These are phyloP conservation scores for Amazona guildingii DNA, from an alignment of 2,113 vertebrate species.

Conservation along the genomic window DNA sequence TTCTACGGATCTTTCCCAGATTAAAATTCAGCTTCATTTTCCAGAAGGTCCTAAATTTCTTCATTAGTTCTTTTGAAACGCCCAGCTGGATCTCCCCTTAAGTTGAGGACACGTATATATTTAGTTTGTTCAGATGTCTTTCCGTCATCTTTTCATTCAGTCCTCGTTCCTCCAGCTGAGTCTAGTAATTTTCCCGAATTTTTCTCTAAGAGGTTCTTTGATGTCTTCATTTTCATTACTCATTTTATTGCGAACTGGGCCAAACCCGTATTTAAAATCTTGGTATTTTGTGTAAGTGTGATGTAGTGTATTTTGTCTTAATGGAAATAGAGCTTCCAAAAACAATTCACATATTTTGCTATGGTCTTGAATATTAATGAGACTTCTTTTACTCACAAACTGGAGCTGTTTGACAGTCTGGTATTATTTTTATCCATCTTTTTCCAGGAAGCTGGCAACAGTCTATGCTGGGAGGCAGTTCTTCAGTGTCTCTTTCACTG, in stretches of 20 bases:
- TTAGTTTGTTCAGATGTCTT: conserved; percentile 41
- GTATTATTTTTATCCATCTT: conserved; percentile 61
- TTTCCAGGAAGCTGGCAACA: conserved; percentile 52
- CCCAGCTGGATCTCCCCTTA: background rate
- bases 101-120: background rate
- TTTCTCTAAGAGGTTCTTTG: conserved; percentile 29
- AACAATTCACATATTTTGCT: conserved; percentile 52
- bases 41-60: conserved; percentile 1
- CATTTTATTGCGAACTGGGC: conserved; percentile 15
- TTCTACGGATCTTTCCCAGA: background rate
- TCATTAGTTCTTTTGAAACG: background rate
- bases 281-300: conserved; percentile 20
- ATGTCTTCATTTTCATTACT: conserved; percentile 36
- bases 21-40: conserved; percentile 27
- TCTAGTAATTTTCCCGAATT: conserved; percentile 36
- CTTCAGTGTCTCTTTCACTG: conserved; percentile 53
- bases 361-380: conserved; percentile 43
- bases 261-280: conserved; percentile 50
- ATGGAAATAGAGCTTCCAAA: conserved; percentile 15
- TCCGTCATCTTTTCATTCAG: background rate
- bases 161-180: conserved; percentile 4
- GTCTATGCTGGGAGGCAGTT: conserved; percentile 28
- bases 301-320: conserved; percentile 30
- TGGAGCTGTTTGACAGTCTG: conserved; percentile 42
- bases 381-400: conserved; percentile 26